phyloP scores from a whole-genome alignment of 2,797 vertebrate species.

The Anas georgica region DNA sequence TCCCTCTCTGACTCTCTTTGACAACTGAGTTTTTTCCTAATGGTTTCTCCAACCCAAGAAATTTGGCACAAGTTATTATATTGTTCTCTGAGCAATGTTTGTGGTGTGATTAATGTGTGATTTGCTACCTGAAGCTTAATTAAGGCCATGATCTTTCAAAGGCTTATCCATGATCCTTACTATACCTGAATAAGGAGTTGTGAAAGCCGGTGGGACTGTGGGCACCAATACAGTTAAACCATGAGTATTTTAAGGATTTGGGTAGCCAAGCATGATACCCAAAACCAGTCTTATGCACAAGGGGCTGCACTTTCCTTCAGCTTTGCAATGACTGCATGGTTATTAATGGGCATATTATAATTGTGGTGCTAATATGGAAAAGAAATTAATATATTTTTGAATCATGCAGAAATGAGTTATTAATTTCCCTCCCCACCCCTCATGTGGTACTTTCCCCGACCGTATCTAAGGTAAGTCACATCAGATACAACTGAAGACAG shows the following conservation, averaged over 20 bases:
- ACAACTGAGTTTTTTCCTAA: constrained; percentile 52
- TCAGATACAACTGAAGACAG: constrained; percentile 12
- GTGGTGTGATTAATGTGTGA: constrained; percentile 8
- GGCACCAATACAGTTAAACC: neutral
- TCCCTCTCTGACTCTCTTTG: constrained; percentile 4
- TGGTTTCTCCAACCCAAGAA: constrained; percentile 51
- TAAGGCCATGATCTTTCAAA: constrained; percentile 33
- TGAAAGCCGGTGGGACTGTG: constrained; percentile 22
- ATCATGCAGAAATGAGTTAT: neutral
- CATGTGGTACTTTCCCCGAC: neutral
- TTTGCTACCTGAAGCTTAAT: constrained; percentile 14
- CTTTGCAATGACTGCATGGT: constrained; percentile 60
- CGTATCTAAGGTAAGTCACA: neutral
- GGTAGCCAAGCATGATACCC: neutral
- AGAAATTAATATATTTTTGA: neutral
- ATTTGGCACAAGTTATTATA: constrained; percentile 37
- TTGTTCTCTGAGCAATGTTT: constrained; percentile 45
- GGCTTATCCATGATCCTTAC: constrained; percentile 19
- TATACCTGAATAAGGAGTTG: neutral
- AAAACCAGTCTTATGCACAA: neutral
- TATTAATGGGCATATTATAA: neutral
- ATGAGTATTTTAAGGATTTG: neutral
- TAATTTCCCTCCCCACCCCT: neutral
- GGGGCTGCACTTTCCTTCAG: neutral
- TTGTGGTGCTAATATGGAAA: neutral